Conservation (phyloP, 2,888 invertebrate species). For the Molanna angustata region DNA sequence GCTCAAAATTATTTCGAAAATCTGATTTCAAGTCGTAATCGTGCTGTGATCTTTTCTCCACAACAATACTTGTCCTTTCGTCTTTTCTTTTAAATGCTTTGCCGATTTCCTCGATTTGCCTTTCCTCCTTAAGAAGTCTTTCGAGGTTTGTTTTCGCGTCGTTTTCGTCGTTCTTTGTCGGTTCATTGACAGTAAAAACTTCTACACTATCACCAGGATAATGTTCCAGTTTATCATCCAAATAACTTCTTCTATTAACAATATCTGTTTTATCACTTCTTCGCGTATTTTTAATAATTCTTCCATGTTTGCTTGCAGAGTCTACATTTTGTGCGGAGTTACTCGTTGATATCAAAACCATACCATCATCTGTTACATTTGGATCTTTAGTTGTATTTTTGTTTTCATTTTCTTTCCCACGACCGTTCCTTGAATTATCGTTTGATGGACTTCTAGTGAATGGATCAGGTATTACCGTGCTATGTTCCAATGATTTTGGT, state of each 20-base stretch:
- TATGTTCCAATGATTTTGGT: slow-evolving; percentile 2
- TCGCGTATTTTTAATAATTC: slow-evolving; percentile 17
- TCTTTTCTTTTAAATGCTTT: slow-evolving; percentile 47
- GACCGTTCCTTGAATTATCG: slow-evolving; percentile 22
- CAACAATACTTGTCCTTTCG: slow-evolving; percentile 40
- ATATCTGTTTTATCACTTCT: slow-evolving; percentile 5
- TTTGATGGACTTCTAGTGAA: background rate
- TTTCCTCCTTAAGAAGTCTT: slow-evolving; percentile 51
- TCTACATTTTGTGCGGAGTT: slow-evolving; percentile 17
- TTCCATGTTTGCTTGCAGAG: slow-evolving; percentile 26
- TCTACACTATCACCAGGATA: slow-evolving; percentile 46
- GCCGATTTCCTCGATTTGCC: slow-evolving; percentile 53
- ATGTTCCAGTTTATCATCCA: slow-evolving; percentile 48
- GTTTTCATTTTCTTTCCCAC: slow-evolving; percentile 28
- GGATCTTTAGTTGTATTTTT: slow-evolving; percentile 13
- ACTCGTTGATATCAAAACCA: slow-evolving; percentile 28
- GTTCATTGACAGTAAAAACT: slow-evolving; percentile 49
- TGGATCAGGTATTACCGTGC: background rate
- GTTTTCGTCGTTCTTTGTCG: slow-evolving; percentile 42
- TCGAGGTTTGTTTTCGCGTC: slow-evolving; percentile 40
- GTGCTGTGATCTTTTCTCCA: slow-evolving; percentile 49
- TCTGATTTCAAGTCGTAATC: slow-evolving; percentile 42
- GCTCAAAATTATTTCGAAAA: slow-evolving; percentile 18
- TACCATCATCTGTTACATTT: slow-evolving; percentile 20
- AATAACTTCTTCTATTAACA: background rate